Evolutionary conservation across 1,140 invertebrate genomes (phyloP), one percentile per base, ranked within the genome.

Genomic region (Battus philenor): DNA sequence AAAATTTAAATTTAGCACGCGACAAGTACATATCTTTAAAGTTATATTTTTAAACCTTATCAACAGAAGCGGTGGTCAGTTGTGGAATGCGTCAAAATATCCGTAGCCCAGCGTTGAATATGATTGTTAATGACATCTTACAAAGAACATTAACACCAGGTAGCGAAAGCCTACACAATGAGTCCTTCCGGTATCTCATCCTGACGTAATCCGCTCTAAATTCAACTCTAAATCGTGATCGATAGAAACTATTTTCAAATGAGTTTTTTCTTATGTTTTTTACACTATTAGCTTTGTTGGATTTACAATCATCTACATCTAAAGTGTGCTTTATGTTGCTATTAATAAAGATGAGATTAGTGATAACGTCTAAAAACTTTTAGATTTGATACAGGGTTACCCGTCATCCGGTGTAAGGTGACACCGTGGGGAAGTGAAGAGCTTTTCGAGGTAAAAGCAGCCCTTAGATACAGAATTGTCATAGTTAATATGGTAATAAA

Each of bases 141-240:
- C 74, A 77, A 77, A 65, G 63, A 67, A 68, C 62, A 73, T 80
- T 79, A 81, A 76, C 71, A 79, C 77, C 79, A 83, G 79, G 79
- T 83, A 83, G 76, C 68, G 59, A 67, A 73, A 63, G 63, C 62
- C 57, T 67, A 75, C 59, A 76, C 73, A 79, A 77, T 74, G 54
- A 65, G 67, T 74, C 63, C 79, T 83, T 83, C 79, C 79, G 79
- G 79, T 71, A 72, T 71, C 52, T 60, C 51, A 9, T 7, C 3
- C 31, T 6, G 6, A 46, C 7, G 1, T 7, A 2, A 2, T 27
- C 2, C 38, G 29, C 0, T 5, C 30, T 33, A 47, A 52, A 55
- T 34, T 12, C 10, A 32, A 45, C 57, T 10, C 18, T 55, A 50
- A 18, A 4, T 7, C 5, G 1, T n/a, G n/a, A n/a, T n/a, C n/a